Evolutionary conservation across 2,113 vertebrate genomes (phyloP).

Genomic region (Pseudopipra pipra): DNA sequence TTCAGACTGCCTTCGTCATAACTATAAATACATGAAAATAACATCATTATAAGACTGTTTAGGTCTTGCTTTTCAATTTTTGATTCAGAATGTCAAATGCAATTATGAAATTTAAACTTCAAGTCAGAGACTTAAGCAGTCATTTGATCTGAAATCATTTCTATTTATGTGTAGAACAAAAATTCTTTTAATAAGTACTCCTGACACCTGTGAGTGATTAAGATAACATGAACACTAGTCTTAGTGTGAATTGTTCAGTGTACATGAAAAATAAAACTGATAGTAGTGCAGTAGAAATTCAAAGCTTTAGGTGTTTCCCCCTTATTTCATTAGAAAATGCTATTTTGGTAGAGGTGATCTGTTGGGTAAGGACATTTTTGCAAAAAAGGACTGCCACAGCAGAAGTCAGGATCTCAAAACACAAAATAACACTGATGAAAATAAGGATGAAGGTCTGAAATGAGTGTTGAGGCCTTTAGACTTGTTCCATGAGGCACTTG

Average conservation of each 20-base stretch:
- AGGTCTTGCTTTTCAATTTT: neutral
- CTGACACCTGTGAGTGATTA: neutral
- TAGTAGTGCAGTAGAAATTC: neutral
- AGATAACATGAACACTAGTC: neutral
- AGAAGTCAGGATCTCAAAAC: neutral
- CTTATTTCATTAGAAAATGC: neutral
- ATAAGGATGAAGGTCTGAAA: neutral
- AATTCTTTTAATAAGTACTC: neutral
- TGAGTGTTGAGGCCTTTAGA: neutral
- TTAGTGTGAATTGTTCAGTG: neutral
- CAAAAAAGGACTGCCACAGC: neutral
- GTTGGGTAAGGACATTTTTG: neutral
- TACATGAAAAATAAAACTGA: neutral
- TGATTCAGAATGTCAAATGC: neutral
- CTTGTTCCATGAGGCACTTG: fast-evolving
- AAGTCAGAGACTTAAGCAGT: neutral
- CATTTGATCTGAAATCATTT: neutral
- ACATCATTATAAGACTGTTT: neutral
- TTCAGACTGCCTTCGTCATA: neutral
- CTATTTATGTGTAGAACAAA: neutral
- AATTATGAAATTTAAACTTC: slow-evolving; percentile 9
- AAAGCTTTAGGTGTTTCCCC: neutral
- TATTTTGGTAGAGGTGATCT: neutral
- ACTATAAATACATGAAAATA: neutral
- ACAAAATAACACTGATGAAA: neutral